Evolutionary conservation across 2,113 vertebrate genomes (phyloP), one percentile per base, ranked within the genome.

Genomic region (Seriola rivoliana): DNA sequence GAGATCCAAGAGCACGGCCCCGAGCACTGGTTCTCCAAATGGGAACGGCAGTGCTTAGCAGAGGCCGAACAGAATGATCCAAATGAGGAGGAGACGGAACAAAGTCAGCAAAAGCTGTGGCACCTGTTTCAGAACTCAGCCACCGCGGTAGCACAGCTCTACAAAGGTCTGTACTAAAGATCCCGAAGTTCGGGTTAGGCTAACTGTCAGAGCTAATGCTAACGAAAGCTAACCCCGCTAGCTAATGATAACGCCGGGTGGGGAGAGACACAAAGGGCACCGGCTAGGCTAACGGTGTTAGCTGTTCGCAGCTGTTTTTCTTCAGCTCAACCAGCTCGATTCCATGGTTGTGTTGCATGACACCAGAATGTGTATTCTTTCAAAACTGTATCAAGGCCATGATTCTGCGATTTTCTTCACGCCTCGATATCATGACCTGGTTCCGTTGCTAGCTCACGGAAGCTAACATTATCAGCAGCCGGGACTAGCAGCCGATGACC

Each of bases 1-100:
- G 96, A 97, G 94, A 99, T 99, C 88, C 97, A 99, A 85, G 98
- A 98, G 85, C 97, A 99, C 94, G 97, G 98, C 88, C 97, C 98
- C 12, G 97, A 99, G 89, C 97, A 98, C 90, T 99, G 98, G 97
- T 99, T 99, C 92, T 97, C 96, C 79, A 98, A 98, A 92, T 99
- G 98, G 97, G 97, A 99, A 95, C 96, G 97, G 75, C 98, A 99
- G 95, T 99, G 98, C 73, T 91, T 99, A 86, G 96, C 97, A 3
- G 97, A 97, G 94, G 97, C 97, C 80, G 97, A 99, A 78, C 97
- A 97, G 92, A 95, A 95, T 71, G 97, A 96, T 86, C 96, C 95
- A 2, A 93, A 86, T 78, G 96, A 97, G 75, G 97, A 98, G 91
- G 97, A 97, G 34, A 94, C 97, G 29, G 97, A 98, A 71, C 94